A percentile compares a stretch with the other conserved stretches of the same genome.
These are phyloP conservation scores for Drosophila pachea DNA, from an alignment of 1,140 invertebrate genomes.

Conservation along the genomic window DNA sequence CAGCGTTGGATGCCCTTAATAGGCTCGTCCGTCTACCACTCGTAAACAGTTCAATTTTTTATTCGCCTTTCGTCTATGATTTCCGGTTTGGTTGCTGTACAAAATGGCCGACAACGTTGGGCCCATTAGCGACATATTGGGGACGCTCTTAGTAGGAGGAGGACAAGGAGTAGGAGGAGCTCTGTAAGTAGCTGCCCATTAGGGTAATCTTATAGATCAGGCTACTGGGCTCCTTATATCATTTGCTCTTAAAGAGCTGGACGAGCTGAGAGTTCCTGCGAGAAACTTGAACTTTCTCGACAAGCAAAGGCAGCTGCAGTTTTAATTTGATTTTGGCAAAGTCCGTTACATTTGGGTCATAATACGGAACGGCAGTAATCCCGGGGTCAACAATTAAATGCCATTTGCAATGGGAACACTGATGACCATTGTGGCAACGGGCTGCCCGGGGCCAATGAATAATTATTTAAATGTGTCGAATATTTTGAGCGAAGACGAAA, in stretches of 20 bases:
- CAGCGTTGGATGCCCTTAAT: constrained; percentile 58
- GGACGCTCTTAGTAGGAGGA: background rate
- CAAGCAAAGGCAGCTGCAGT: constrained; percentile 32
- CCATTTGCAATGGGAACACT: constrained; percentile 66
- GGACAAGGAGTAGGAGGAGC: background rate
- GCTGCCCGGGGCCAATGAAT: constrained; percentile 51
- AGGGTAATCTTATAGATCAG: constrained; percentile 55
- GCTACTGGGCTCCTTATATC: background rate
- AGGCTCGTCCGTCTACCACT: constrained; percentile 62
- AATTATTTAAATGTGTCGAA: constrained; percentile 67
- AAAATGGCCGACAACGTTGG: constrained; percentile 31
- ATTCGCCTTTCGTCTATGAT: constrained; percentile 46
- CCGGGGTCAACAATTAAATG: constrained; percentile 74
- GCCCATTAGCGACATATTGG: constrained; percentile 65
- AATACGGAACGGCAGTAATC: constrained; percentile 11
- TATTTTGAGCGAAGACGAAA: constrained; percentile 60
- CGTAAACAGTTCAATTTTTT: constrained; percentile 74
- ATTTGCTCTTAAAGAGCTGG: too few relatives aligned
- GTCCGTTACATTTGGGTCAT: constrained; percentile 53
- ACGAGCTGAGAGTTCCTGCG: too few relatives aligned
- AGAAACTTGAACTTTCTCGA: background rate
- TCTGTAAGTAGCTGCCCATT: constrained; percentile 28
- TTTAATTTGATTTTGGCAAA: constrained; percentile 26
- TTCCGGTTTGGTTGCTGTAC: constrained; percentile 53
- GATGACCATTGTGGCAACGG: constrained; percentile 32